Conservation (phyloP, 2,888 invertebrate species). For the Drosophila macrothrix region DNA sequence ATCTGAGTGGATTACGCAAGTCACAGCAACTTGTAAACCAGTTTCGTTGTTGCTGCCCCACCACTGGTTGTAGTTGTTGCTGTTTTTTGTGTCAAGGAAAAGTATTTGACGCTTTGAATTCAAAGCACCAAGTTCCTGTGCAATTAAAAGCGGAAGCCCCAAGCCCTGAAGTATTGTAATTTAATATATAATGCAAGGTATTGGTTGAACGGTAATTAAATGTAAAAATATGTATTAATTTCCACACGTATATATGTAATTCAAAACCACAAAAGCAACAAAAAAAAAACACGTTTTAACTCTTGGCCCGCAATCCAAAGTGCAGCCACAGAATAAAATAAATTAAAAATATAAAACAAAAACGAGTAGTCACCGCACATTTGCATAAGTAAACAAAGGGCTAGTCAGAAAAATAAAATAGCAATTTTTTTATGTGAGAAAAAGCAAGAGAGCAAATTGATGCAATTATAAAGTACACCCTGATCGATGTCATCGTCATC, state of each 20-base stretch:
- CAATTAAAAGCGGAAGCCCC: slow-evolving; percentile 62
- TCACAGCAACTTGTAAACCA: slow-evolving; percentile 57
- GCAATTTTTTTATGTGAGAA: not conserved
- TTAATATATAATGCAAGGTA: slow-evolving; percentile 29
- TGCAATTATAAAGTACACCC: slow-evolving; percentile 34
- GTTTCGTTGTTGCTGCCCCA: slow-evolving; percentile 44
- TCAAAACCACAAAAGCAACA: slow-evolving; percentile 16
- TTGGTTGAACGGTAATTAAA: slow-evolving; percentile 23
- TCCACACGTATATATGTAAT: not conserved
- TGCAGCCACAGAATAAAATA: slow-evolving; percentile 30
- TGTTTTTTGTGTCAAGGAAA: slow-evolving; percentile 55
- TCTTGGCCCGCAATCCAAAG: slow-evolving; percentile 37
- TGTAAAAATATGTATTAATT: not conserved
- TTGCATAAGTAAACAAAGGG: slow-evolving; percentile 49
- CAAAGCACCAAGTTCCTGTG: slow-evolving; percentile 25
- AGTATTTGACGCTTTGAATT: slow-evolving; percentile 31
- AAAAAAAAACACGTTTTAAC: slow-evolving; percentile 34
- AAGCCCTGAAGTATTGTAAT: slow-evolving; percentile 35
- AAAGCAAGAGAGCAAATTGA: slow-evolving; percentile 5
- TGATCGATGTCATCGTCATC: slow-evolving; percentile 52
- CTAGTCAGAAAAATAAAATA: slow-evolving; percentile 2
- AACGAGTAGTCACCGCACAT: slow-evolving; percentile 24
- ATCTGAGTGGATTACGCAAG: slow-evolving; percentile 63
- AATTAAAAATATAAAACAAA: slow-evolving; percentile 6
- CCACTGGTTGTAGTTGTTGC: slow-evolving; percentile 28